Evolutionary conservation across 1,140 invertebrate genomes (phyloP), one percentile per base, ranked within the genome.

Genomic region (Neomicropteryx cornuta): DNA sequence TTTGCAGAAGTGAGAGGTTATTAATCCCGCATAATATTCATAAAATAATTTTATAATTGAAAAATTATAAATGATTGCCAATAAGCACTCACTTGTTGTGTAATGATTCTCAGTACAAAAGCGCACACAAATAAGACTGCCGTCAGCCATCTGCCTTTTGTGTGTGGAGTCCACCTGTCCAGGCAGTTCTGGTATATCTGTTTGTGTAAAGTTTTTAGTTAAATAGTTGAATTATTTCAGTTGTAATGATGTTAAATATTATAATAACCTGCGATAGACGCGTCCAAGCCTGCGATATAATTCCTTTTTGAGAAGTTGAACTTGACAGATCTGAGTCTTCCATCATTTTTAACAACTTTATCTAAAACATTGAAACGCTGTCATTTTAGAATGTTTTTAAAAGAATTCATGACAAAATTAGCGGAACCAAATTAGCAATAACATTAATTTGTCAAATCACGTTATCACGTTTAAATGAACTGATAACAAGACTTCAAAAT

Each of bases 121-220:
- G 69, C 45, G 22, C 66, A 46, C 52, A 78, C 48, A 16, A 78
- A 54, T 19, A 70, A 47, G 42, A 66, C 58, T 41, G 68, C 68
- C 32, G 64, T 71, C 36, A 60, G 47, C 74, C 75, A 77, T 55
- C 74, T 62, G 42, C 67, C 60, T 50, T 62, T 72, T 38, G 64
- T 67, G 51, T 77, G 72, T 42, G 71, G 77, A 50, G 71, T 79
- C 66, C 71, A 81, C 62, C 66, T 76, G 70, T 76, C 81, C 66
- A 74, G 51, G 37, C 66, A 62, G 28, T 70, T 67, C 59, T 75
- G 72, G 50, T 73, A 73, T 42, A 68, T 66, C 72, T 75, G 46
- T 27, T 40, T 49, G 52, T 17, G 39, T 29, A 42, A 41, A 39
- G 3, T 19, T 33, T 10, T 11, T 18, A 19, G 8, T 5, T 14